Evolutionary conservation across 1,140 invertebrate genomes (phyloP).

Genomic region (Plutomurus gul): DNA sequence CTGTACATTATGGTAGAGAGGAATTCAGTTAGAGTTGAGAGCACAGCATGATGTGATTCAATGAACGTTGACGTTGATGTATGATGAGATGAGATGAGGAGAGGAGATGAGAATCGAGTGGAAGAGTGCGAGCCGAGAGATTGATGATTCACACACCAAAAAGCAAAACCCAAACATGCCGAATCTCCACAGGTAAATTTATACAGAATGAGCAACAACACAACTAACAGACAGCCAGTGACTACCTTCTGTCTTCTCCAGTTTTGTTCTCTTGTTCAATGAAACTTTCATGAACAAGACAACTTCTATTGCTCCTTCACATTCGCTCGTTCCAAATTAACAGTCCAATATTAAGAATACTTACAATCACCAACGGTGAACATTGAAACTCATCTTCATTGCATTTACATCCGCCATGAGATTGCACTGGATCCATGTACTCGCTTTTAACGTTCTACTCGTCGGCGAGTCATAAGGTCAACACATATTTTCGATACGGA

Average conservation of each 20-base stretch:
- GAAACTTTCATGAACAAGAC: not conserved
- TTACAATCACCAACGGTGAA: too few relatives aligned
- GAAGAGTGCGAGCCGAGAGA: conserved; percentile 32
- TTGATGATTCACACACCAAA: conserved; percentile 43
- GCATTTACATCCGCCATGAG: too few relatives aligned
- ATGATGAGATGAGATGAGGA: conserved; percentile 39
- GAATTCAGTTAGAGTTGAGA: conserved; percentile 4
- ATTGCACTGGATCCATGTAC: too few relatives aligned
- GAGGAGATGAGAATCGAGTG: not conserved
- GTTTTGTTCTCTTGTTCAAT: conserved; percentile 16
- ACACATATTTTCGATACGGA: too few relatives aligned
- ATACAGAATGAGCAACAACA: conserved; percentile 25
- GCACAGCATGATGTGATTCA: conserved; percentile 40
- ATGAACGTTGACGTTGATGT: conserved; percentile 47
- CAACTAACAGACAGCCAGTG: conserved; percentile 23
- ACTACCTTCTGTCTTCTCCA: conserved; percentile 17
- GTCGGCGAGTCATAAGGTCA: too few relatives aligned
- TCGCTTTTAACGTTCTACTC: too few relatives aligned
- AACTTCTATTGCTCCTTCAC: not conserved
- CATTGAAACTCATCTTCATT: too few relatives aligned
- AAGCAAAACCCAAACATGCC: conserved; percentile 26
- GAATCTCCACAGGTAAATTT: conserved; percentile 26
- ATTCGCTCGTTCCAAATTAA: not conserved
- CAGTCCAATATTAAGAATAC: too few relatives aligned
- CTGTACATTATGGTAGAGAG: not conserved